phyloP scores from a whole-genome alignment of 2,797 vertebrate species.

The Eulemur coronatus region DNA sequence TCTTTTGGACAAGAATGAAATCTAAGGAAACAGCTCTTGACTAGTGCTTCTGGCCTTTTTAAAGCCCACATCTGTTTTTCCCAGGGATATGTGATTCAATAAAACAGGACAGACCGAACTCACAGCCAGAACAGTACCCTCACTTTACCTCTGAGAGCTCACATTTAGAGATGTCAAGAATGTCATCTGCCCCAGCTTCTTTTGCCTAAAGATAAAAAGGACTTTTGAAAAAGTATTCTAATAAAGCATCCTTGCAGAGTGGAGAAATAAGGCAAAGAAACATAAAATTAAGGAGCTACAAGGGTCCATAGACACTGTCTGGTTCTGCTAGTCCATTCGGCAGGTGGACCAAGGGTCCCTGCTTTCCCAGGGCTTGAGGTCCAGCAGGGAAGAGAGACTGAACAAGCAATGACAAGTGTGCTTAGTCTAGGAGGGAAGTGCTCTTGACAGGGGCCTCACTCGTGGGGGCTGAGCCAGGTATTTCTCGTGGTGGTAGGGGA shows the following conservation, averaged over 20 bases:
- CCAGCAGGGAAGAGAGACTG: neutral
- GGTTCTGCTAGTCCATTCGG: neutral
- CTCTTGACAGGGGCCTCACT: neutral
- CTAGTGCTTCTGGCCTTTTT: neutral
- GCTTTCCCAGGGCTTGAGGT: neutral
- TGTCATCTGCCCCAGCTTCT: conserved; percentile 95
- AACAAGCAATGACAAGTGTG: neutral
- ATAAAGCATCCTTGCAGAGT: neutral
- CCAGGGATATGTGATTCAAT: neutral
- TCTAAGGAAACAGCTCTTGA: neutral
- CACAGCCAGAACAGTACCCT: neutral
- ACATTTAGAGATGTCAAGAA: conserved; percentile 94
- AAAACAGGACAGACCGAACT: neutral
- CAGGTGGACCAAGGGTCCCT: neutral
- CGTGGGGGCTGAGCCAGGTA: neutral
- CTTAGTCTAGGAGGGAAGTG: neutral
- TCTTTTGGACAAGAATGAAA: neutral
- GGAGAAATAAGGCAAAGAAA: neutral
- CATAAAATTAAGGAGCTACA: neutral
- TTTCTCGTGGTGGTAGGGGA: neutral
- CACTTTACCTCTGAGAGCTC: conserved; percentile 93
- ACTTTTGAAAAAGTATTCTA: neutral
- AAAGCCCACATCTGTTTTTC: neutral
- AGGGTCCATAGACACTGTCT: neutral
- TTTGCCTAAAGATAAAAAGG: conserved; percentile 88